Conservation (phyloP, 1,140 invertebrate genomes). For the Drosophila nannoptera region DNA sequence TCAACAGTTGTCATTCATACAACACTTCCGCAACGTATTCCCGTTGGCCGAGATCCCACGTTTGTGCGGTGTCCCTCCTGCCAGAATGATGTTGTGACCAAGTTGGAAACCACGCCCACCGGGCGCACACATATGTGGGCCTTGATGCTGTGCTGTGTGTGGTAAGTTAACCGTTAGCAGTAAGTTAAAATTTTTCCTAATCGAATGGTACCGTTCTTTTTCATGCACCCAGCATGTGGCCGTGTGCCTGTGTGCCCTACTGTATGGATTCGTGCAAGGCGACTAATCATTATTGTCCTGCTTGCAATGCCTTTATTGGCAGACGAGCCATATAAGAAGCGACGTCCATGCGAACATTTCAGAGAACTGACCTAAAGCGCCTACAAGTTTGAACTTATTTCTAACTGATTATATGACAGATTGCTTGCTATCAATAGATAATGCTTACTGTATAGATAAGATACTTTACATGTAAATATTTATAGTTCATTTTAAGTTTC, state of each 20-base stretch:
- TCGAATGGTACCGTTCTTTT: not conserved
- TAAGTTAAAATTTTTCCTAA: not conserved
- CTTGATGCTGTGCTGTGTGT: conserved; percentile 80
- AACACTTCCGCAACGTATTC: conserved; percentile 24
- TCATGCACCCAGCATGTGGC: conserved; percentile 79
- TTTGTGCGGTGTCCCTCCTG: conserved; percentile 81
- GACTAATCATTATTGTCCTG: conserved; percentile 84
- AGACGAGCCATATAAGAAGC: conserved; percentile 51
- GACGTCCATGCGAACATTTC: no score
- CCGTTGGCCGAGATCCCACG: conserved; percentile 79
- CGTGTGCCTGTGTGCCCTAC: conserved; percentile 83
- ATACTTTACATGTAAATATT: not conserved
- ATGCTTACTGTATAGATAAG: not conserved
- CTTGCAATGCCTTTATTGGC: conserved; percentile 83
- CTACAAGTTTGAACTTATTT: not conserved
- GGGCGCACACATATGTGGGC: conserved; percentile 83
- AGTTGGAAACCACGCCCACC: conserved; percentile 79
- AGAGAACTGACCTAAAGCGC: not conserved
- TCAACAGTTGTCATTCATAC: conserved; percentile 79
- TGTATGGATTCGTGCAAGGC: conserved; percentile 83
- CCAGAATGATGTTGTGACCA: conserved; percentile 80
- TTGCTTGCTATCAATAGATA: not conserved
- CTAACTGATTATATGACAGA: not conserved
- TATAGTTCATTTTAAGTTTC: not conserved
- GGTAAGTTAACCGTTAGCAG: conserved; percentile 72